Evolutionary conservation across 2,888 invertebrate species (phyloP).

Genomic region (Cryptophagus acutangulus): DNA sequence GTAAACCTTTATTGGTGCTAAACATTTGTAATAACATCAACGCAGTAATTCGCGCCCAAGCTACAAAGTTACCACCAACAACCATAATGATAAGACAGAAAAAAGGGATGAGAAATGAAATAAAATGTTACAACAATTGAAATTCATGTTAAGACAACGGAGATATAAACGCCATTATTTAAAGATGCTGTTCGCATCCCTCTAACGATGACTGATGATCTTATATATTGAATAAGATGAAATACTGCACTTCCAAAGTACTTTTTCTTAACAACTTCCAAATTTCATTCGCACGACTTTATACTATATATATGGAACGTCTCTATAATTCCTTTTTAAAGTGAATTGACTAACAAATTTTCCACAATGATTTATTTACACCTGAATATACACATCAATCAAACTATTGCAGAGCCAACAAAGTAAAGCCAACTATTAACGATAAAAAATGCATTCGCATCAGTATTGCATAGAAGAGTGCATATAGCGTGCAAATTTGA

Average conservation of each 20-base stretch:
- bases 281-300: conserved; percentile 26
- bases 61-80: no score
- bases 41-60: no score
- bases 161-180: conserved; percentile 39
- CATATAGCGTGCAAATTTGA: conserved; percentile 15
- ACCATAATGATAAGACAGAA: no score
- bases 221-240: conserved; percentile 36
- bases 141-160: conserved; percentile 32
- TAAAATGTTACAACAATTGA: no score
- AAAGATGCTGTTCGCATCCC: conserved; percentile 31
- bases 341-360: conserved; percentile 4
- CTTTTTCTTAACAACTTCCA: conserved; percentile 21
- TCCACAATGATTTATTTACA: neutral
- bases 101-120: no score
- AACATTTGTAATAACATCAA: no score
- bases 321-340: conserved; percentile 4
- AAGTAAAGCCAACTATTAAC: no score
- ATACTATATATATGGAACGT: conserved; percentile 9
- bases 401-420: no score
- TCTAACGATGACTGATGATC: conserved; percentile 38
- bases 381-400: neutral
- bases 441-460: no score
- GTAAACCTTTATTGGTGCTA: no score
- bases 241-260: conserved; percentile 29
- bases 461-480: neutral